These are phyloP conservation scores for Fistularia commersonii DNA, from an alignment of 2,797 vertebrate genomes.

Conservation along the genomic window DNA sequence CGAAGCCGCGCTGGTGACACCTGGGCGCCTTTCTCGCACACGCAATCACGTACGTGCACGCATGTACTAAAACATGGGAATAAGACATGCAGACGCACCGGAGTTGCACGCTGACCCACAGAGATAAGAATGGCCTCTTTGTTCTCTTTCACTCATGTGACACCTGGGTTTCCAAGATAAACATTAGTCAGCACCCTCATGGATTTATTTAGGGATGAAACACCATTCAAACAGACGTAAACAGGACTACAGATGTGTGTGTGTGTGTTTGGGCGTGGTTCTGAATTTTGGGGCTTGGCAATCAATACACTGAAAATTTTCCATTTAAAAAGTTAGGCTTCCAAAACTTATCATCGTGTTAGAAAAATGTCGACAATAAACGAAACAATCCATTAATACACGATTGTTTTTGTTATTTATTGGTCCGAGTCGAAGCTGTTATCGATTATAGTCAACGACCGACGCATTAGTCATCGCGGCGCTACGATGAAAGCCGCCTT, in stretches of 20 bases:
- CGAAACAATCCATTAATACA: too few species aligned
- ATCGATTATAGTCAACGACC: too few species aligned
- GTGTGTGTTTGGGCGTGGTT: constrained; percentile 4
- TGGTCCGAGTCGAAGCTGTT: too few species aligned
- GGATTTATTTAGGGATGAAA: constrained; percentile 2
- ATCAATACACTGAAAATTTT: too few species aligned
- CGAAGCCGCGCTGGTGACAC: constrained; percentile 9
- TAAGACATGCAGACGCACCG: constrained; percentile 1
- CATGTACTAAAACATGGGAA: background rate
- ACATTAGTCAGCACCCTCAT: constrained; percentile 8
- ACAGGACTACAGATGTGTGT: background rate
- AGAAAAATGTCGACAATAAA: too few species aligned
- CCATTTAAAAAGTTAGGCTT: too few species aligned
- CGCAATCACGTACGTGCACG: background rate
- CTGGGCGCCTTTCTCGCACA: background rate
- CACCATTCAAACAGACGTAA: background rate
- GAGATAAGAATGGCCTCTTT: background rate
- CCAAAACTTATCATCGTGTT: too few species aligned
- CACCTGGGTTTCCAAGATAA: constrained; percentile 8
- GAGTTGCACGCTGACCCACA: constrained; percentile 7
- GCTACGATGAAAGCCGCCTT: too few species aligned
- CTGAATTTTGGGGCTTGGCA: too few species aligned
- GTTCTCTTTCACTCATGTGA: background rate
- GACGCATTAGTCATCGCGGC: too few species aligned
- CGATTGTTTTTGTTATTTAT: too few species aligned